phyloP scores from a whole-genome alignment of 2,888 invertebrate species.

The Eupithecia abbreviata region DNA sequence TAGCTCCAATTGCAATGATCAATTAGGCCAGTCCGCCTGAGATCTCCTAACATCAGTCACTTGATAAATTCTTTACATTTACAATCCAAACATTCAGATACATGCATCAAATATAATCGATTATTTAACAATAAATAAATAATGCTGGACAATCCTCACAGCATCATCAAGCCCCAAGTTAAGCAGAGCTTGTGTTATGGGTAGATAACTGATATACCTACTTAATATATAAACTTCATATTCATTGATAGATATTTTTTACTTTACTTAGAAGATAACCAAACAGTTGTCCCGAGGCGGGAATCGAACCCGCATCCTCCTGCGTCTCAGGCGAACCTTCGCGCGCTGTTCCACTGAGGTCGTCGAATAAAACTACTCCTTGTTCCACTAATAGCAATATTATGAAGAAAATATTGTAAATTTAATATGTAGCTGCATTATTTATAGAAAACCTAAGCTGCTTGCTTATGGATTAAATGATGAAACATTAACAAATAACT shows the following conservation, averaged over 20 bases:
- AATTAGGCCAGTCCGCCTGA: slow-evolving; percentile 59
- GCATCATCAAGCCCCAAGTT: too few relatives aligned
- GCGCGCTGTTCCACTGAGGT: too few relatives aligned
- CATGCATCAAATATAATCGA: neutral
- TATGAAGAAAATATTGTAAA: neutral
- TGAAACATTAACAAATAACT: neutral
- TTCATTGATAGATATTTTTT: too few relatives aligned
- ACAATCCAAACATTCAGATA: slow-evolving; percentile 8
- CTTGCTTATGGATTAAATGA: too few relatives aligned
- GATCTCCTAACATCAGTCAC: slow-evolving; percentile 62
- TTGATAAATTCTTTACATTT: slow-evolving; percentile 20
- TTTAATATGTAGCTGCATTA: neutral
- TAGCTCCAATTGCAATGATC: slow-evolving; percentile 1
- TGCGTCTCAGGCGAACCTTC: too few relatives aligned
- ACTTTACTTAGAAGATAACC: too few relatives aligned
- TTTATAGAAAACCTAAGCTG: neutral
- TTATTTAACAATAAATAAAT: neutral
- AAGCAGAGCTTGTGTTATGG: too few relatives aligned
- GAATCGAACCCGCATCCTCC: too few relatives aligned
- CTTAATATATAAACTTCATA: too few relatives aligned
- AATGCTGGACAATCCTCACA: too few relatives aligned
- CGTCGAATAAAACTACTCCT: neutral
- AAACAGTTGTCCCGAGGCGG: too few relatives aligned
- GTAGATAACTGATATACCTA: too few relatives aligned
- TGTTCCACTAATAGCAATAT: neutral